Evolutionary conservation across 2,888 invertebrate genomes (phyloP).

Genomic region (Taphrorychus bicolor): DNA sequence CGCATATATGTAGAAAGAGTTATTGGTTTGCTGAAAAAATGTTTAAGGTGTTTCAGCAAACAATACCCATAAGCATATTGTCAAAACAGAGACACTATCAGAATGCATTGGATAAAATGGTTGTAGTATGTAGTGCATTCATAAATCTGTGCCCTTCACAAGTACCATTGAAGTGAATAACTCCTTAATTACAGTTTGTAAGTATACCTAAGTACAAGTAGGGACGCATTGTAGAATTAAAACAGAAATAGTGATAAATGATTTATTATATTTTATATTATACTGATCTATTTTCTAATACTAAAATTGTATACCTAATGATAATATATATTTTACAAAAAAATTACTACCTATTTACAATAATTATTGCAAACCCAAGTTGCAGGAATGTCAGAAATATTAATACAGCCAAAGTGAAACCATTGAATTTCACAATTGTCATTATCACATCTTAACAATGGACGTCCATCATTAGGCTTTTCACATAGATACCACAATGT

Average conservation of each 20-base stretch:
- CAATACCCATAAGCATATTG: slow-evolving; percentile 3
- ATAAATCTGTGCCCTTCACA: neutral
- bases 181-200: neutral
- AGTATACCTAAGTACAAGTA: too few species aligned
- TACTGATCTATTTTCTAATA: too few species aligned
- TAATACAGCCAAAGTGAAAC: slow-evolving; percentile 5
- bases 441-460: slow-evolving; percentile 19
- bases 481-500: slow-evolving; percentile 11
- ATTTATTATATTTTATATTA: too few species aligned
- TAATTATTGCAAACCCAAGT: slow-evolving; percentile 13
- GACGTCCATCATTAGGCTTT: slow-evolving; percentile 16
- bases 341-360: too few species aligned
- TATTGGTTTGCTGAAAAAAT: too few species aligned
- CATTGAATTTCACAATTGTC: slow-evolving; percentile 5
- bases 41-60: neutral
- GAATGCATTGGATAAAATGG: slow-evolving; percentile 3
- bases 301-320: too few species aligned
- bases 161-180: neutral
- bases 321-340: too few species aligned
- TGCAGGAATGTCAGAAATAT: neutral
- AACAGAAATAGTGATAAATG: too few species aligned
- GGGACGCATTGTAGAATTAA: too few species aligned
- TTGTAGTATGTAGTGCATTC: slow-evolving; percentile 11
- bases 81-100: neutral
- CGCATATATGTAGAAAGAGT: too few species aligned